Conservation (phyloP, 2,888 invertebrate species). For the Mimas tiliae region DNA sequence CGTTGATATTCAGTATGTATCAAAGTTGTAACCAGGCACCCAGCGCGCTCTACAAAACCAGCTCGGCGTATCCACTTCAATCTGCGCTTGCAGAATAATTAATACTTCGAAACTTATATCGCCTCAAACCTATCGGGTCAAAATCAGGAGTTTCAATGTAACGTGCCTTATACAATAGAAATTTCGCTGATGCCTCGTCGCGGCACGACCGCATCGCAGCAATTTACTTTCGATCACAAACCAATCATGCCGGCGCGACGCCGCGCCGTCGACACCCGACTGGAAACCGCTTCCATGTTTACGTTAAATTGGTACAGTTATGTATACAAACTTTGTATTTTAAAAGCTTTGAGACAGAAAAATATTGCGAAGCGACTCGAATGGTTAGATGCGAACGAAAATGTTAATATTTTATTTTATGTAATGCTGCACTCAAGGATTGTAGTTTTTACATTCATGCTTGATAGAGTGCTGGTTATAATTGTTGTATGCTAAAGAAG, state of each 20-base stretch:
- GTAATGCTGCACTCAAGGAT: background rate
- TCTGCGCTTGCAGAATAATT: slow-evolving; percentile 13
- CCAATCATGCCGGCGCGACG: slow-evolving; percentile 58
- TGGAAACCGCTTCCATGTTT: slow-evolving; percentile 35
- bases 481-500: background rate
- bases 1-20: no score
- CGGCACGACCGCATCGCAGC: slow-evolving; percentile 53
- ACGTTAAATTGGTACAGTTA: slow-evolving; percentile 21
- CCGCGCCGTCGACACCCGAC: slow-evolving; percentile 35
- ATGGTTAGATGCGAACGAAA: background rate
- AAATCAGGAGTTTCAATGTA: background rate
- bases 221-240: slow-evolving; percentile 80
- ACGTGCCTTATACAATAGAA: slow-evolving; percentile 30
- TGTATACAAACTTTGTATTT: slow-evolving; percentile 5
- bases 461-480: background rate
- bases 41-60: background rate
- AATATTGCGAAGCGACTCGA: background rate
- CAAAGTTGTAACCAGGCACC: background rate
- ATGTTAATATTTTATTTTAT: slow-evolving; percentile 8
- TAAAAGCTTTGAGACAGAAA: slow-evolving; percentile 4
- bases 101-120: slow-evolving; percentile 12
- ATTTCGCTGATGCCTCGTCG: slow-evolving; percentile 35
- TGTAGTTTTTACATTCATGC: background rate
- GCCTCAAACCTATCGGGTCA: background rate
- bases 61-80: background rate